Conservation (phyloP, 2,888 invertebrate species). For the Drosophila hamatofila region DNA sequence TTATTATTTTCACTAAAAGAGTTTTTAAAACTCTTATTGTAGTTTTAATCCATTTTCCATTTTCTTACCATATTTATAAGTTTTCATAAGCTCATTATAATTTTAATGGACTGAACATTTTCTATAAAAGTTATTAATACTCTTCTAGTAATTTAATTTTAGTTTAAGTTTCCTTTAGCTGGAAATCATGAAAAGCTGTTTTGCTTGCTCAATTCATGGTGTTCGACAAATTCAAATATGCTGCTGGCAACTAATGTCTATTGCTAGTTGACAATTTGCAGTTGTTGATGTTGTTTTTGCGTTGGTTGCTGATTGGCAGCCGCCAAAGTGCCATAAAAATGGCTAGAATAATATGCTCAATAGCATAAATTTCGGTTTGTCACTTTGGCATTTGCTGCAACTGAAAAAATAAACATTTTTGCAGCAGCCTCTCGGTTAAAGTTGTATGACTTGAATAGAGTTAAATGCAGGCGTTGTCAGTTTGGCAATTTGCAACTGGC, state of each 20-base stretch:
- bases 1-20: no score
- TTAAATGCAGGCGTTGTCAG: constrained; percentile 34
- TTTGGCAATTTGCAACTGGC: constrained; percentile 9
- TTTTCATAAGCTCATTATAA: no score
- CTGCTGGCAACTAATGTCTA: constrained; percentile 6
- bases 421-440: constrained; percentile 24
- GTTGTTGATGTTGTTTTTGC: constrained; percentile 23
- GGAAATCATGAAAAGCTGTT: neutral
- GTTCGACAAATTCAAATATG: constrained; percentile 10
- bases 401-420: constrained; percentile 32
- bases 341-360: constrained; percentile 44
- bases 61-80: no score
- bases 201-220: neutral
- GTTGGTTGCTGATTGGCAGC: constrained; percentile 67
- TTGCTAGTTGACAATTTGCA: constrained; percentile 66
- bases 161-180: neutral
- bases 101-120: neutral
- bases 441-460: constrained; percentile 41
- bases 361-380: constrained; percentile 28
- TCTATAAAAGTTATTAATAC: neutral
- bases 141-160: neutral
- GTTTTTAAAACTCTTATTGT: no score
- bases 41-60: no score
- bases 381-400: constrained; percentile 71
- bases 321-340: constrained; percentile 56